Evolutionary conservation across 2,797 vertebrate genomes (phyloP), one percentile per base, ranked within the genome.

Genomic region (Enteromius unitaeniatus): DNA sequence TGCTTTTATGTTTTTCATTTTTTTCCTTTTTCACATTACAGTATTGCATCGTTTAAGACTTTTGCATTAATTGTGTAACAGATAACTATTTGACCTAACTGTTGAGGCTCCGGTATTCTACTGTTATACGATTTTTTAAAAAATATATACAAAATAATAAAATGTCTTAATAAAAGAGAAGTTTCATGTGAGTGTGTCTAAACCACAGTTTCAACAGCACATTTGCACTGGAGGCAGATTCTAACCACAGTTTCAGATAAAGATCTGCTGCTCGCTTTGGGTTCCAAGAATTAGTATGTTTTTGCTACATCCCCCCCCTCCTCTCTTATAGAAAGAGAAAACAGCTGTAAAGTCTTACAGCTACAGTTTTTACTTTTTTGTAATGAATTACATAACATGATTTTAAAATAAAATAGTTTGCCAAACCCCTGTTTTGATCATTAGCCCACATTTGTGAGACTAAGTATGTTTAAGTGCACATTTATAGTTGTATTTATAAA

Each of bases 151-250:
- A 3, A 70, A 49, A 74, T n/a, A 64, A 55, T 81, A 86, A 81
- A 82, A 49, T 34, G 45, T 3, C 37, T 13, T 84, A 28, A 26
- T 62, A 13, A 68, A 21, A 65, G 51, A 58, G 28, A 70, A 23
- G 47, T 37, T 58, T 82, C 68, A 31, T 77, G 55, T 31, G 62
- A 78, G 65, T 37, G 17, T 80, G 82, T 78, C 2, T 81, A 69
- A 90, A 88, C 87, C 85, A 78, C 87, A 81, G 53, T 68, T 86
- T 87, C 78, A 90, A 87, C 89, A 78, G 88, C 79, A 86, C 60
- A 45, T 69, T 45, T 15, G 55, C 60, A 64, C 78, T 49, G 4
- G 51, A 77, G 49, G 49, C 69, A 47, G 6, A 58, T 37, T 75
- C 37, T 49, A 87, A 86, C 87, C 88, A 83, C 87, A 78, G 14